These are phyloP conservation scores for Cinara cedri DNA, from an alignment of 2,888 invertebrate species.

Conservation along the genomic window DNA sequence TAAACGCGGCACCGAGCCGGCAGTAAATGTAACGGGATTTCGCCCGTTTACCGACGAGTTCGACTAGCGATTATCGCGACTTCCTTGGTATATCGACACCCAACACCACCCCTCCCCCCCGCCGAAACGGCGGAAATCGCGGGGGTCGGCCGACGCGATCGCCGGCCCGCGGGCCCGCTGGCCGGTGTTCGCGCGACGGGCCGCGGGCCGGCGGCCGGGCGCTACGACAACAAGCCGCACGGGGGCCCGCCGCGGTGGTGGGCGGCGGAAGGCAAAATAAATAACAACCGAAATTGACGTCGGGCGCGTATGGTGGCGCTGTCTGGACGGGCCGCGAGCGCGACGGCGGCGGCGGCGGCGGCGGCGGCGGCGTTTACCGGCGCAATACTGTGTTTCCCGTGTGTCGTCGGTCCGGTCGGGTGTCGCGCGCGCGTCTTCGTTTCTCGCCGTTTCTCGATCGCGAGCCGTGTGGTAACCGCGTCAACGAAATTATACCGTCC, in stretches of 20 bases:
- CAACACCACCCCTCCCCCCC: too few relatives aligned
- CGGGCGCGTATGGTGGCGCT: conserved; percentile 36
- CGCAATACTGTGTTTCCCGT: conserved; percentile 33
- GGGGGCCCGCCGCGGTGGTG: neutral
- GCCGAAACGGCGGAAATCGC: too few relatives aligned
- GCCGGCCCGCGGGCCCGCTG: neutral
- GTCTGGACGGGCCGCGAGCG: conserved; percentile 14
- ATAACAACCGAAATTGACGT: conserved; percentile 28
- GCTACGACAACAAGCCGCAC: too few relatives aligned
- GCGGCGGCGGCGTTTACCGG: conserved; percentile 13
- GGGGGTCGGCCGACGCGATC: too few relatives aligned
- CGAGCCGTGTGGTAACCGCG: neutral
- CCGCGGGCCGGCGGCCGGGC: neutral
- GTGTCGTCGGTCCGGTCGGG: conserved; percentile 39
- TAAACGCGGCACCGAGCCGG: neutral
- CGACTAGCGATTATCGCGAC: too few relatives aligned
- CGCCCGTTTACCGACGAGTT: neutral
- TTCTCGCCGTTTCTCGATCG: neutral
- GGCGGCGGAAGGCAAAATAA: neutral
- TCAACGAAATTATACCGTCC: neutral
- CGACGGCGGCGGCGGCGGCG: conserved; percentile 8
- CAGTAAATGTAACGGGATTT: too few relatives aligned
- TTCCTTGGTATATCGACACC: too few relatives aligned
- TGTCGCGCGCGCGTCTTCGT: conserved; percentile 8
- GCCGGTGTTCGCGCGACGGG: neutral